A percentile compares a stretch with the other conserved stretches of the same genome.
These are phyloP conservation scores for Dreissena polymorpha DNA, from an alignment of 1,140 invertebrate genomes.

Conservation along the genomic window DNA sequence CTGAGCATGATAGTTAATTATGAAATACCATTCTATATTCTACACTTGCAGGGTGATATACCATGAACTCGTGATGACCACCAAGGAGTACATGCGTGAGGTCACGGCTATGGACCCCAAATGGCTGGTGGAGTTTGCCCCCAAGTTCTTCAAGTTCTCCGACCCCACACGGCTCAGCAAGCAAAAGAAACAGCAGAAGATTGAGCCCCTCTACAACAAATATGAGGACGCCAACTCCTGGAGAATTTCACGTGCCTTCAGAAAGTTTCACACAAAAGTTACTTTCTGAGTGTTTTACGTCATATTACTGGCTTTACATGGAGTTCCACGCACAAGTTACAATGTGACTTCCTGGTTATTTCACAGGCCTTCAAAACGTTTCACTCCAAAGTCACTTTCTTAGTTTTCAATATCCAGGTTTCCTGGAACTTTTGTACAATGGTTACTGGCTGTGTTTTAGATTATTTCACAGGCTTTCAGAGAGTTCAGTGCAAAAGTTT, in stretches of 20 bases:
- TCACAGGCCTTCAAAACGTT: conserved; percentile 85
- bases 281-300: conserved; percentile 79
- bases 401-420: conserved; percentile 23
- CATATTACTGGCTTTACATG: no score
- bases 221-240: conserved; percentile 99
- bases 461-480: no score
- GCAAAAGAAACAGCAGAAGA: conserved; percentile 99
- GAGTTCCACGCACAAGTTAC: conserved; percentile 80
- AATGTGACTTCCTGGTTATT: conserved; percentile 86
- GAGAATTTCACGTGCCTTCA: conserved; percentile 93
- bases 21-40: conserved; percentile 1
- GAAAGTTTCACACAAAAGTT: conserved; percentile 79
- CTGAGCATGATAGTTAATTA: no score
- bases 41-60: conserved; percentile 92
- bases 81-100: conserved; percentile 99
- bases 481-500: no score
- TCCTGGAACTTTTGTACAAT: no score
- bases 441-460: no score
- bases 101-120: conserved; percentile 99
- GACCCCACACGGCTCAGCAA: conserved; percentile 99
- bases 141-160: conserved; percentile 99
- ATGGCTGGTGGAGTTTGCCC: conserved; percentile 99
- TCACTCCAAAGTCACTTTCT: conserved; percentile 80
- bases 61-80: conserved; percentile 99
- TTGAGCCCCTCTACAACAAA: conserved; percentile 99